Evolutionary conservation across 2,797 vertebrate species (phyloP), one percentile per base, ranked within the genome.

Genomic region (Selene dorsalis): DNA sequence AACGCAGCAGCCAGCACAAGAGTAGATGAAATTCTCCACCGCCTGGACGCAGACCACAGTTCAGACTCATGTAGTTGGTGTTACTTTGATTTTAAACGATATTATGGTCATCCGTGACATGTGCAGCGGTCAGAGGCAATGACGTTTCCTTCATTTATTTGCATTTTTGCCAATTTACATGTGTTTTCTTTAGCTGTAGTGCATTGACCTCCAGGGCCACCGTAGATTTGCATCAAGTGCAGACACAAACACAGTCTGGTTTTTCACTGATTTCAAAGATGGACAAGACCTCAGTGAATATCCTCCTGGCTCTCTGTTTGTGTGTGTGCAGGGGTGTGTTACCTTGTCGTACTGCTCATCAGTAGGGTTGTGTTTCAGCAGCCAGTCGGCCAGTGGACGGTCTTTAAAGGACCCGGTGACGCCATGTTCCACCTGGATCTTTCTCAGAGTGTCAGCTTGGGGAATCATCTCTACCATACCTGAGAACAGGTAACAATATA

Each of bases 381-480:
- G 92, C 98, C 98, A 99, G 92, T 97, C 97, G 0, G 97, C 97
- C 73, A 99, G 90, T 0, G 97, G 96, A 1, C 96, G 94, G 86
- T 99, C 98, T 84, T 98, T 99, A 83, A 99, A 99, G 50, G 98
- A 99, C 0, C 98, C 98, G 0, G 98, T 99, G 75, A 99, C 98
- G 0, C 98, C 98, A 0, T 98, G 97, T 69, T 98, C 97, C 91
- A 96, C 98, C 92, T 99, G 98, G 92, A 99, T 99, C 90, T 97
- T 98, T 79, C 98, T 95, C 79, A 99, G 91, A 1, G 98, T 99
- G 92, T 99, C 98, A 0, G 98, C 96, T 0, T 96, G 97, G 72
- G 97, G 97, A 84, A 99, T 98, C 97, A 99, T 96, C 93, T 99
- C 97, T 75, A 99, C 97, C 97, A 99, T 97, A 18, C 98, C 98